Conservation (phyloP, 2,113 vertebrate genomes). For the Sapajus apella region DNA sequence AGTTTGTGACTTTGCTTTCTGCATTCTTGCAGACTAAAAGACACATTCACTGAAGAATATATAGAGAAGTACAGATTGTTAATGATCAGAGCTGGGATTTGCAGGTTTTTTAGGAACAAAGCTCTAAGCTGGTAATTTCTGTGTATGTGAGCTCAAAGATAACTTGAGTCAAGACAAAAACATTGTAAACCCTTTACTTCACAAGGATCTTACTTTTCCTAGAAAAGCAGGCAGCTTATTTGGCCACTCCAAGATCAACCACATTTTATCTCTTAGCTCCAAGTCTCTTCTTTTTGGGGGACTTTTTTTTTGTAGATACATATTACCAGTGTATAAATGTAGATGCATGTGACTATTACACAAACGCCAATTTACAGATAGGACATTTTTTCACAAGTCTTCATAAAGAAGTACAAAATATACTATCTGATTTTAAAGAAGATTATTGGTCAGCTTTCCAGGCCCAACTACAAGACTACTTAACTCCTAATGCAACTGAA, state of each 20-base stretch:
- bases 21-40: neutral
- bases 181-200: neutral
- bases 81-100: neutral
- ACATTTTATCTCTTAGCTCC: neutral
- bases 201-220: neutral
- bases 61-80: neutral
- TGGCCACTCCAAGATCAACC: neutral
- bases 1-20: neutral
- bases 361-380: neutral
- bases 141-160: neutral
- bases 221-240: neutral
- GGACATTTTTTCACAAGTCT: neutral
- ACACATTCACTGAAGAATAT: neutral
- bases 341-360: neutral
- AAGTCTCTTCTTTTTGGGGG: neutral
- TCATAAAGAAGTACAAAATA: neutral
- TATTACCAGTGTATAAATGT: neutral
- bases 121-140: neutral
- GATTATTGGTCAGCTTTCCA: neutral
- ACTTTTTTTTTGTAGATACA: neutral
- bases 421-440: neutral
- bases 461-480: neutral
- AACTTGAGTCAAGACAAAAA: neutral
- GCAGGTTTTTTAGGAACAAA: neutral
- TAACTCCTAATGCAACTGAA: neutral